Evolutionary conservation across 2,888 invertebrate genomes (phyloP), one percentile per base, ranked within the genome.

Genomic region (Isoperla grammatica): DNA sequence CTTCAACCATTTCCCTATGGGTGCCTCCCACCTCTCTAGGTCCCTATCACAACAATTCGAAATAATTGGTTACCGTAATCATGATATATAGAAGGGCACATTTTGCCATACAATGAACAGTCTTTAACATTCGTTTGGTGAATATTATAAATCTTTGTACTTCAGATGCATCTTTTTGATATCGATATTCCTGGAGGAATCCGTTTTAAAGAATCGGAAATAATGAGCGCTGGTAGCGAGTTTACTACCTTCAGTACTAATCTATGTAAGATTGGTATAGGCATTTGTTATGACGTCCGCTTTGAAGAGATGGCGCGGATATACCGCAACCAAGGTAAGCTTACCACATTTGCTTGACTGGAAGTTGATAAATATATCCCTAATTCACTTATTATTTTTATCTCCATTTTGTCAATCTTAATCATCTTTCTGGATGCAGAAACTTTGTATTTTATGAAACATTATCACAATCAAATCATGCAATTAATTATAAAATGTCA

Each of bases 261-360:
- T 57, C 82, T 81, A 0, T 80, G 83, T 61, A 89, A 85, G 76
- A 79, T 97, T 60, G 97, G 97, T 0, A 71, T 97, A 49, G 97
- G 95, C 1, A 92, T 97, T 69, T 98, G 97, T 71, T 97, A 97
- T 72, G 97, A 97, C 71, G 79, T 97, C 57, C 79, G 97, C 17
- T 98, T 97, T 74, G 85, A 88, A 61, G 95, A 96, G 77, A 78
- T 96, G 80, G 90, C 93, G 0, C 82, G 85, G 61, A 37, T 71
- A 4, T 70, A 67, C 55, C 61, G 68, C 48, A 68, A 70, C 37
- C 54, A 64, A 65, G 69, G 69, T 69, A 22, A 40, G 29, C 15
- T 29, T 6, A 3, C 5, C 3, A n/a, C 42, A 42, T 42, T 42
- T 42, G 12, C 37, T 37, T 4, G 5, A 42, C 42, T 42, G 3